These are phyloP conservation scores for Chaunax sp. DNA, from an alignment of 2,797 vertebrate genomes.

Conservation along the genomic window DNA sequence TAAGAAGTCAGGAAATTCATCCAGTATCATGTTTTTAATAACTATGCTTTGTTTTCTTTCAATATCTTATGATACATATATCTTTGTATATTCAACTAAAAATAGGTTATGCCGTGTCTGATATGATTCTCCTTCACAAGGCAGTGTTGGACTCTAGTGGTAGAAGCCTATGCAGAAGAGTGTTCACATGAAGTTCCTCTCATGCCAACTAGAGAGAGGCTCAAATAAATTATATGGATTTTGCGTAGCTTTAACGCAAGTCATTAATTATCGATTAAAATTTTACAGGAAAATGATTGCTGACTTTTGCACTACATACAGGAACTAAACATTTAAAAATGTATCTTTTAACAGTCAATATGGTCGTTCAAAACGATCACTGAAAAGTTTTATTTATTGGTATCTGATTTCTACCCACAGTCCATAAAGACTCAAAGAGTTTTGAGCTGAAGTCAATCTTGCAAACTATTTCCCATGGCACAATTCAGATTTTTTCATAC, in stretches of 20 bases:
- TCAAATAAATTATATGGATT: constrained; percentile 26
- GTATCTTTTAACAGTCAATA: too few relatives aligned
- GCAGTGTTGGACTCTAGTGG: not conserved
- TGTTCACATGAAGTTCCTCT: constrained; percentile 10
- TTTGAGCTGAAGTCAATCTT: not conserved
- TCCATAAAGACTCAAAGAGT: too few relatives aligned
- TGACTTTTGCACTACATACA: not conserved
- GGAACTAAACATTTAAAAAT: too few relatives aligned
- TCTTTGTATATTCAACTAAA: too few relatives aligned
- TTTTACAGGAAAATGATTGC: not conserved
- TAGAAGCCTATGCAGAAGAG: not conserved
- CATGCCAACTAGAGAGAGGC: constrained; percentile 4
- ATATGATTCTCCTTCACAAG: not conserved
- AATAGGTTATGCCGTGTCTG: not conserved
- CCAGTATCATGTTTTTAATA: too few relatives aligned
- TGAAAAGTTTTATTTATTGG: not conserved
- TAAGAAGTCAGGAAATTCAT: too few relatives aligned
- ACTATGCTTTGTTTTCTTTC: not conserved
- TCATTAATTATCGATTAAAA: not conserved
- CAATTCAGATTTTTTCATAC: constrained; percentile 20
- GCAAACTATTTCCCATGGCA: constrained; percentile 6
- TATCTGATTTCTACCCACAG: not conserved
- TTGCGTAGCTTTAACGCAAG: not conserved
- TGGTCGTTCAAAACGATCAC: not conserved
- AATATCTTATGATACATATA: not conserved